Percentiles rank a stretch among this genome's conserved stretches.
Evolutionary conservation across 2,113 vertebrate genomes (phyloP).

Genomic region (Python bivittatus): DNA sequence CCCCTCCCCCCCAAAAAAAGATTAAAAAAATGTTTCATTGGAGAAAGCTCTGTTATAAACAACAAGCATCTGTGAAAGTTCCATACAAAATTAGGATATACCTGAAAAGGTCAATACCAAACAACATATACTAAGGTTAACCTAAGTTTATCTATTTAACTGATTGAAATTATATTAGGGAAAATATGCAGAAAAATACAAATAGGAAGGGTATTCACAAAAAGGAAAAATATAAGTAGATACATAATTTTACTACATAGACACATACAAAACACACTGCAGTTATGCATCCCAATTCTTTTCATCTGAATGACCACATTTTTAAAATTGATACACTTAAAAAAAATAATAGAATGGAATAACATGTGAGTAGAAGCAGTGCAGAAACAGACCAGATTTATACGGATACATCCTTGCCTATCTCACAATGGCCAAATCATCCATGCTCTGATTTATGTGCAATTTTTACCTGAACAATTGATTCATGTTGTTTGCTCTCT

Average conservation of each 20-base stretch:
- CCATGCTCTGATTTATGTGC: background rate
- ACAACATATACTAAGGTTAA: background rate
- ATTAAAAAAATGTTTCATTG: background rate
- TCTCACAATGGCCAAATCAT: background rate
- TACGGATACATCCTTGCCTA: background rate
- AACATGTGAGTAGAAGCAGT: background rate
- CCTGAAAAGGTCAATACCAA: background rate
- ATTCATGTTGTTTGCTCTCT: background rate
- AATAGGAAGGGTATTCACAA: background rate
- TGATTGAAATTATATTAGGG: background rate
- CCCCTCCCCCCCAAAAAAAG: background rate
- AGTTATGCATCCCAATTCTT: background rate
- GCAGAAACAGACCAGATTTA: background rate
- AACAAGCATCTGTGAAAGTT: background rate
- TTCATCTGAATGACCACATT: background rate
- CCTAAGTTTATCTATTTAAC: background rate
- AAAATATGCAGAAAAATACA: background rate
- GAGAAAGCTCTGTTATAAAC: background rate
- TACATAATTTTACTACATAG: background rate
- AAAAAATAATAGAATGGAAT: background rate
- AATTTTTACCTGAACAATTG: background rate
- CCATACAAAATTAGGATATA: background rate
- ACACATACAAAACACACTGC: background rate
- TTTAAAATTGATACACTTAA: background rate
- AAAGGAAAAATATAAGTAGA: background rate